These are phyloP conservation scores for Aphis gossypii DNA, from an alignment of 1,140 invertebrate species.

Conservation along the genomic window DNA sequence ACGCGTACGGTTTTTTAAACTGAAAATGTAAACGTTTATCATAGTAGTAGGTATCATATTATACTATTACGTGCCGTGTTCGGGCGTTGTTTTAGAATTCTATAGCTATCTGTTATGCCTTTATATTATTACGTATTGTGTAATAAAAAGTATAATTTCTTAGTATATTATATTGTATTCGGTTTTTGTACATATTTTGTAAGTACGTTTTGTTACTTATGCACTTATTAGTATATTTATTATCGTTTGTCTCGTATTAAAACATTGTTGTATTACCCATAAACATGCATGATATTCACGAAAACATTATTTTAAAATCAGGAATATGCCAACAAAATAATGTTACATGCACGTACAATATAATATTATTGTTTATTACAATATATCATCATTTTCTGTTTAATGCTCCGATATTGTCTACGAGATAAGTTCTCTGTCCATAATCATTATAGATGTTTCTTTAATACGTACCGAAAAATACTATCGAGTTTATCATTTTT, in stretches of 20 bases:
- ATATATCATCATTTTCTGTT: background rate
- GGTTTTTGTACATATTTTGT: background rate
- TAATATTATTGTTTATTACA: background rate
- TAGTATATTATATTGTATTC: background rate
- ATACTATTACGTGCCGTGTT: background rate
- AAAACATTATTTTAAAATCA: background rate
- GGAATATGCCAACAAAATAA: background rate
- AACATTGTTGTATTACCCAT: background rate
- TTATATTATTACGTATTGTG: background rate
- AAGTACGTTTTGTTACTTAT: background rate
- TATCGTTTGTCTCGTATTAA: background rate
- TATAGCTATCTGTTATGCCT: background rate
- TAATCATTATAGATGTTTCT: background rate
- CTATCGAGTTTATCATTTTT: background rate
- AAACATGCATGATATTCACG: too few relatives aligned
- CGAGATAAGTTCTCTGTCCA: background rate
- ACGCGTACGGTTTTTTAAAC: background rate
- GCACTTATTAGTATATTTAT: background rate
- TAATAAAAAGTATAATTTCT: background rate
- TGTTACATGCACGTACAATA: too few relatives aligned
- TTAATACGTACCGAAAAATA: background rate
- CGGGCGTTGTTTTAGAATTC: background rate
- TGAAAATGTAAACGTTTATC: background rate
- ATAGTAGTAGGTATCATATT: background rate
- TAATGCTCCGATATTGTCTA: background rate